These are phyloP conservation scores for Pempheris klunzingeri DNA, from an alignment of 2,797 vertebrate genomes.

Conservation along the genomic window DNA sequence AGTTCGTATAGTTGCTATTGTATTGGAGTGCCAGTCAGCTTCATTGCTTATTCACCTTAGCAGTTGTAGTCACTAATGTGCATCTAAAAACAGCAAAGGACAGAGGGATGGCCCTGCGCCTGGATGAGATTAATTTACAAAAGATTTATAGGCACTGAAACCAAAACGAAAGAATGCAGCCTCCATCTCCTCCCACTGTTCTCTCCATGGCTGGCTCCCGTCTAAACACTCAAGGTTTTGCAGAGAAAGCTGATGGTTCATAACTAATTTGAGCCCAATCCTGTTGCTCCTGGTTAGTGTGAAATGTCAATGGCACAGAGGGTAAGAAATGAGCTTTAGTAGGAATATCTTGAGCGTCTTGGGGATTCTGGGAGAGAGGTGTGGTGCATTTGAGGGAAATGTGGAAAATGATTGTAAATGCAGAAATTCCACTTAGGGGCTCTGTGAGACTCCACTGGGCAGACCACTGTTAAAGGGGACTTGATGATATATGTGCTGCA, in stretches of 20 bases:
- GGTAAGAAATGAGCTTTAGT: conserved; percentile 17
- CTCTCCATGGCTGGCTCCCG: conserved; percentile 83
- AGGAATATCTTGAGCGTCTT: conserved; percentile 23
- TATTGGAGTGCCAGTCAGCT: conserved; percentile 79
- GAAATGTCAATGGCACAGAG: conserved; percentile 48
- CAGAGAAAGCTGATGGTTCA: conserved; percentile 79
- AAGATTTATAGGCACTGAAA: conserved; percentile 88
- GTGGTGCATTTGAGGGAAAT: conserved; percentile 61
- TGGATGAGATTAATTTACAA: conserved; percentile 89
- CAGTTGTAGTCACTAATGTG: conserved; percentile 86
- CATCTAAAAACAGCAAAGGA: conserved; percentile 90
- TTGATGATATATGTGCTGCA: conserved; percentile 75
- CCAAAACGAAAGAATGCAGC: conserved; percentile 78
- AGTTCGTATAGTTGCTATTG: conserved; percentile 78
- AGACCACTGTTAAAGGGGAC: conserved; percentile 47
- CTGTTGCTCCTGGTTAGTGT: conserved; percentile 70
- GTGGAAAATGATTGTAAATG: conserved; percentile 79
- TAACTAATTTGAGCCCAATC: conserved; percentile 87
- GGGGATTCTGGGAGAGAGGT: conserved; percentile 37
- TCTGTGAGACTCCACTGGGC: conserved; percentile 25
- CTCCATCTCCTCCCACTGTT: conserved; percentile 76
- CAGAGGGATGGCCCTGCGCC: conserved; percentile 69
- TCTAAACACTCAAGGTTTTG: conserved; percentile 82
- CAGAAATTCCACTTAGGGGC: conserved; percentile 60
- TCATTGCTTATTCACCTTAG: conserved; percentile 82